Percentiles rank a stretch among this genome's conserved stretches.
phyloP scores from a whole-genome alignment of 2,797 vertebrate genomes.

The Orientallactaga sibirica region DNA sequence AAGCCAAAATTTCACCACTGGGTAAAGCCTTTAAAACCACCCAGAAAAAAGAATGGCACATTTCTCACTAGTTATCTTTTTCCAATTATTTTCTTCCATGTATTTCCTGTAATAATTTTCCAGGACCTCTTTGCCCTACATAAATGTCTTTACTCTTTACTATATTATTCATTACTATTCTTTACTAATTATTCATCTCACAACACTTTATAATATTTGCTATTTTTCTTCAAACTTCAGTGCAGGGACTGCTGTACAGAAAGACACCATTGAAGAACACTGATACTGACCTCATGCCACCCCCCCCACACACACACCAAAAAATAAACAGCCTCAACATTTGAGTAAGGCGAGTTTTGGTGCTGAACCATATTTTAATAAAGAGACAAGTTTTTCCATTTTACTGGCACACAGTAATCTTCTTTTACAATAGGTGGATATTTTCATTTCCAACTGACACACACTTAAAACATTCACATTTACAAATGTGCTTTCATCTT shows the following conservation, averaged over 20 bases:
- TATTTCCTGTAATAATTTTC: background rate
- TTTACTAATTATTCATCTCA: conserved; percentile 14
- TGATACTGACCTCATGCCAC: background rate
- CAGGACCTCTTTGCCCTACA: background rate
- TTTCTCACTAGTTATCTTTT: background rate
- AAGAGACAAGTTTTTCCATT: background rate
- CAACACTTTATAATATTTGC: background rate
- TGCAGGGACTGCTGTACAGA: background rate
- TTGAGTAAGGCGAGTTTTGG: background rate
- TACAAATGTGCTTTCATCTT: conserved; percentile 32
- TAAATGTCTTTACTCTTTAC: background rate
- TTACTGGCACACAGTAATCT: background rate
- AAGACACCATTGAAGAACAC: background rate
- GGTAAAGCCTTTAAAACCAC: background rate
- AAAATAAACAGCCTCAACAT: background rate
- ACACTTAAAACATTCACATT: background rate
- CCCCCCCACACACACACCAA: too few species aligned
- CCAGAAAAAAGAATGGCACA: background rate
- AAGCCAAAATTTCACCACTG: background rate
- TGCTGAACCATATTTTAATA: conserved; percentile 33
- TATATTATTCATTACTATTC: background rate
- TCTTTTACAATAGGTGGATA: background rate
- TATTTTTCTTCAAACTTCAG: conserved; percentile 25
- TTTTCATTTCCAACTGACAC: conserved; percentile 37
- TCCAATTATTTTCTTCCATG: background rate